Evolutionary conservation across 1,140 invertebrate species (phyloP).

Genomic region (Aphaenogaster floridana): DNA sequence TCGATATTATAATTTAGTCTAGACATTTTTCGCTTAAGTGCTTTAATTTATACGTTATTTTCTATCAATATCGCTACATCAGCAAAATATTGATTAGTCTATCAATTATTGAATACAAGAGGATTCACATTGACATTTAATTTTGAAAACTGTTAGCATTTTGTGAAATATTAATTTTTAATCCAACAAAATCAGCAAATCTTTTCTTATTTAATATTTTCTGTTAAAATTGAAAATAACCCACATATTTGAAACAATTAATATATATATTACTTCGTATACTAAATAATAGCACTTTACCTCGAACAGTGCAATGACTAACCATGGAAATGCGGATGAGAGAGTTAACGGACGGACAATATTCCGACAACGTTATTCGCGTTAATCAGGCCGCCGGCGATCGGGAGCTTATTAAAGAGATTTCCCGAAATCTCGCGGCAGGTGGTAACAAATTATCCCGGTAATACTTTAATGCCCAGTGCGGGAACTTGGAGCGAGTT

Average conservation of each 20-base stretch:
- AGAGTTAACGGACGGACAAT: slow-evolving; percentile 48
- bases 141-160: neutral
- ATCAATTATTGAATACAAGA: slow-evolving; percentile 15
- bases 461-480: slow-evolving; percentile 72
- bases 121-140: neutral
- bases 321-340: neutral
- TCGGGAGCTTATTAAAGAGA: slow-evolving; percentile 64
- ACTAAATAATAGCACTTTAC: neutral
- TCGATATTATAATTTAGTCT: slow-evolving; percentile 10
- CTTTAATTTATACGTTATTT: neutral
- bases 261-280: neutral
- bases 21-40: neutral
- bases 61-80: neutral
- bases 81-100: neutral
- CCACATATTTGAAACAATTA: neutral
- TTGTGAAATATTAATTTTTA: neutral
- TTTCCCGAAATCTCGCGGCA: slow-evolving; percentile 57
- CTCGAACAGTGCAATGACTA: neutral
- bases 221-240: neutral
- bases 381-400: slow-evolving; percentile 61
- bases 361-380: slow-evolving; percentile 51
- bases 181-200: neutral
- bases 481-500: slow-evolving; percentile 54
- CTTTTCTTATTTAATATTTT: neutral
- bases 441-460: slow-evolving; percentile 71